Conservation (phyloP, 2,888 invertebrate species). For the Chironomus tentans region DNA sequence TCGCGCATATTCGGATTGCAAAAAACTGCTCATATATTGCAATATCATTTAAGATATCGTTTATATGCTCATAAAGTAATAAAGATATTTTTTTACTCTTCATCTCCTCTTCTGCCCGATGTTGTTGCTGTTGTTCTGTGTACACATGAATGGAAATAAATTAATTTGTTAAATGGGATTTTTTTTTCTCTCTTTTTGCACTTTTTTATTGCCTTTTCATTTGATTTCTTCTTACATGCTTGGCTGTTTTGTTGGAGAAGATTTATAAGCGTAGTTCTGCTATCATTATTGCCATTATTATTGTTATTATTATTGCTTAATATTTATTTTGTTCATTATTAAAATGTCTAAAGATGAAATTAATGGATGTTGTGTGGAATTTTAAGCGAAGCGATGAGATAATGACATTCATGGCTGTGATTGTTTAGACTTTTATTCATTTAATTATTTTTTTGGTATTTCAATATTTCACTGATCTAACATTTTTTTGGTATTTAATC, state of each 20-base stretch:
- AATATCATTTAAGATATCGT: conserved; percentile 15
- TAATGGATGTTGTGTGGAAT: too few species aligned
- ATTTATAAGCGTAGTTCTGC: not conserved
- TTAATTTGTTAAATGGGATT: conserved; percentile 14
- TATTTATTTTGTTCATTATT: not conserved
- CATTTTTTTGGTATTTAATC: too few species aligned
- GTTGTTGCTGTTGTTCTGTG: conserved; percentile 1
- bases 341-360: too few species aligned
- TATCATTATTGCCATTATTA: not conserved
- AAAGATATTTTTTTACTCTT: conserved; percentile 1
- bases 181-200: not conserved
- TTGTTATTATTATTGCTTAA: not conserved
- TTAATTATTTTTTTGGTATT: too few species aligned
- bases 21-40: not conserved
- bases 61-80: conserved; percentile 18
- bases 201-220: not conserved
- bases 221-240: not conserved
- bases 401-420: too few species aligned
- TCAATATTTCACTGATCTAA: too few species aligned
- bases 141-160: conserved; percentile 6
- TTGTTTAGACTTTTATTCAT: too few species aligned
- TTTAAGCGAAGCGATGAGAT: too few species aligned
- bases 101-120: too few species aligned
- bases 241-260: not conserved
- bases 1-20: not conserved